Base-by-base conservation (phyloP, 2,888 invertebrate species). In the Scotopteryx bipunctaria region DNA sequence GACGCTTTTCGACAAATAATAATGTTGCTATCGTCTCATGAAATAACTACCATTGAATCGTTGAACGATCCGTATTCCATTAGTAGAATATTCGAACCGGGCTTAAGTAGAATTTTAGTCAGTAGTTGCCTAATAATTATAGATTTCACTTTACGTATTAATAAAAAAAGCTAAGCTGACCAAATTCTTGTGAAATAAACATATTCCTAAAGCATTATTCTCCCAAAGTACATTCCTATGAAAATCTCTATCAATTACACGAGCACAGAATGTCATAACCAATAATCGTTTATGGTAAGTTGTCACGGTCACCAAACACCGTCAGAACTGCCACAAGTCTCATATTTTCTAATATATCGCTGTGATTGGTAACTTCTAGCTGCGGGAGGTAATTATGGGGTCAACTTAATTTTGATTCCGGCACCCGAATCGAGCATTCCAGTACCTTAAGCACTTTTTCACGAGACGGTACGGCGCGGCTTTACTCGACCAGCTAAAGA, bases 361-460 rank as follows among this genome's bases (percentile, higher is more conserved):
- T 58, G 43, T 41, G 49, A 54, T 50, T 58, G 47, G 36, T 55
- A 45, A 46, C 48, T 57, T 43, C 31, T 21, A 59, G 43, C 56
- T 58, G 51, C 71, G 52, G 63, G 64, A 57, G 67, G 63, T 55
- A 60, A 61, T 61, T 58, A 55, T 52, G 36, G 44, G 61, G 59
- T 65, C 55, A 51, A 64, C 63, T 63, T 66, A 62, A 64, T 65
- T 66, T 65, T 57, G 59, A 62, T 67, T 54, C 56, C 17, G 40
- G 44, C 33, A 55, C 14, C 21, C 27, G 19, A 44, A 44, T 25
- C 2, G 38, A 27, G 27, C 16, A 25, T 16, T 29, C 14, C n/a
- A 4, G 23, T 25, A n/a, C 4, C 5, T 15, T 9, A 23, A n/a
- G 25, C 2, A n/a, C 23, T 14, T 9, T 38, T 23, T 3, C 27